Conservation (phyloP, 2,113 vertebrate genomes). For the Gnathonemus echidnorhynchus region DNA sequence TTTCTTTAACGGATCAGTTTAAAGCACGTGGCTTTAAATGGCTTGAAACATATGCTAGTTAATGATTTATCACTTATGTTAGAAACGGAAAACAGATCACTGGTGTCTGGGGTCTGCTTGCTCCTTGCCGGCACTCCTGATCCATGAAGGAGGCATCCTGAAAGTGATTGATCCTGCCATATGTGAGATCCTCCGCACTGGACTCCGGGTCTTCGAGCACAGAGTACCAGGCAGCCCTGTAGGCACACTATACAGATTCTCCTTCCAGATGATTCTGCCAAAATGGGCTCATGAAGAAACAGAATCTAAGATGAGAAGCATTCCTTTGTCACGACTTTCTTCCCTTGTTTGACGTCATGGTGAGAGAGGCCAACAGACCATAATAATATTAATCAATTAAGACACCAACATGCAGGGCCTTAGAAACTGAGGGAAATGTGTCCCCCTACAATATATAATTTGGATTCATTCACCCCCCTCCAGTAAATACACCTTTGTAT, state of each 20-base stretch:
- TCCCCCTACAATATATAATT: background rate
- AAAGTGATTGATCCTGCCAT: slow-evolving; percentile 36
- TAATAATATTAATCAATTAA: background rate
- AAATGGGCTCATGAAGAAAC: background rate
- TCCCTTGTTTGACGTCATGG: background rate
- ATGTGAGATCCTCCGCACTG: background rate
- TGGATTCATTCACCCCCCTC: background rate
- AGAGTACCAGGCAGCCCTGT: background rate
- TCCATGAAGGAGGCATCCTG: slow-evolving; percentile 41
- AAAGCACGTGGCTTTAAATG: slow-evolving; percentile 19
- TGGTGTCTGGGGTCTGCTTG: slow-evolving; percentile 43
- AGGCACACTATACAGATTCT: background rate
- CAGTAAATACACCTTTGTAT: background rate
- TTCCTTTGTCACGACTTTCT: background rate
- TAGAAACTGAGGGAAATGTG: background rate
- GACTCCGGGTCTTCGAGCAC: background rate
- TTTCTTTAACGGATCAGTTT: background rate
- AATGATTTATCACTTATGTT: slow-evolving; percentile 57
- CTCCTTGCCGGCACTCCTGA: slow-evolving; percentile 47
- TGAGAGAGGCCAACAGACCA: background rate
- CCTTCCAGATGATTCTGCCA: background rate
- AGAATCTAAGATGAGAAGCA: background rate
- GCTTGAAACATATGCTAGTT: slow-evolving; percentile 54
- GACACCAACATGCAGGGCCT: background rate
- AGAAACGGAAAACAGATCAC: slow-evolving; percentile 43